These are phyloP conservation scores for Phyllostomus hastatus DNA, from an alignment of 2,113 vertebrate genomes.

Conservation along the genomic window DNA sequence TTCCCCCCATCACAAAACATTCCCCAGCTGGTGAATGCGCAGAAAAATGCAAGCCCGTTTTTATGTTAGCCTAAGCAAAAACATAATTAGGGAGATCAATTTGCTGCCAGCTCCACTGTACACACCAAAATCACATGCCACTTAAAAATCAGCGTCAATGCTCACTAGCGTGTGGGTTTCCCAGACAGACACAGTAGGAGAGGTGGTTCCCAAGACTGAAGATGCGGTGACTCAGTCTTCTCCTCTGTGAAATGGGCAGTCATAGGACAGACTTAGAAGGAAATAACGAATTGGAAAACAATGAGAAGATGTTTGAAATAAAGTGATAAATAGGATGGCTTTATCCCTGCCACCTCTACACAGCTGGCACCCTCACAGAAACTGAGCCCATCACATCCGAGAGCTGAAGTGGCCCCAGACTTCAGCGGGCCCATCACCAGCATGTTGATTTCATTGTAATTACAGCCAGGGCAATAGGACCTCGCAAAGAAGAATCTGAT, in stretches of 20 bases:
- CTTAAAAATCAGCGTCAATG: background rate
- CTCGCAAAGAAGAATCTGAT: background rate
- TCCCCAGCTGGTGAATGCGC: background rate
- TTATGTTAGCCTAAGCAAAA: conserved; percentile 40
- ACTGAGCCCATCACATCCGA: background rate
- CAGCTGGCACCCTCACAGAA: background rate
- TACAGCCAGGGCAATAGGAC: background rate
- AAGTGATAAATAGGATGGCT: background rate
- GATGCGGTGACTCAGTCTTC: background rate
- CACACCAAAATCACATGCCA: background rate
- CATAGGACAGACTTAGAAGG: background rate
- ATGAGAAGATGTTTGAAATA: background rate
- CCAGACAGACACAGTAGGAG: background rate
- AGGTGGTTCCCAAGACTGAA: background rate
- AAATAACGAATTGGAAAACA: background rate
- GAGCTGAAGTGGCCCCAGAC: background rate
- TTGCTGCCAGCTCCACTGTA: background rate
- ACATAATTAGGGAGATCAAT: conserved; percentile 36
- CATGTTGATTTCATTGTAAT: background rate
- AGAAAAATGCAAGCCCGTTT: background rate
- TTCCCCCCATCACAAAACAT: background rate
- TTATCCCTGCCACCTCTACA: background rate
- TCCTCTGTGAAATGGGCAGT: conserved; percentile 10
- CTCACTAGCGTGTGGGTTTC: background rate
- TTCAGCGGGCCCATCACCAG: background rate